These are phyloP conservation scores for Cyphomyrus discorhynchus DNA, from an alignment of 2,113 vertebrate genomes.

Conservation along the genomic window DNA sequence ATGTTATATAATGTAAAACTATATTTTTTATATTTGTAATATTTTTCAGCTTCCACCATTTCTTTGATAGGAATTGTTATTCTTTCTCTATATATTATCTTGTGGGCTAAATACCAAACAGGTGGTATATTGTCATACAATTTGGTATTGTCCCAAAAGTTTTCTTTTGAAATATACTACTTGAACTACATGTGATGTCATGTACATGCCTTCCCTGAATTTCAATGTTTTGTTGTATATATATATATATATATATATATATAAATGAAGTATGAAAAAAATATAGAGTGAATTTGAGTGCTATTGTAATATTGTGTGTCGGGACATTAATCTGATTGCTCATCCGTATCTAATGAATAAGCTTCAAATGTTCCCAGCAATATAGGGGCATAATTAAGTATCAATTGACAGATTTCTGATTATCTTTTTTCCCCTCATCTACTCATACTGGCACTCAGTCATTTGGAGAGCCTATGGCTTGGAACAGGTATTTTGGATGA, in stretches of 20 bases:
- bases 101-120: neutral
- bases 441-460: conserved; percentile 11
- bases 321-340: neutral
- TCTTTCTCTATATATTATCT: neutral
- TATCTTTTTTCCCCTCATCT: conserved; percentile 6
- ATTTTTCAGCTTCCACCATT: neutral
- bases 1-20: neutral
- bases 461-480: conserved; percentile 31
- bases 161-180: neutral
- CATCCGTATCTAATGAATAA: neutral
- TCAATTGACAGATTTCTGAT: neutral
- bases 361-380: conserved; percentile 23
- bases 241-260: neutral
- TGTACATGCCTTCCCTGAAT: neutral
- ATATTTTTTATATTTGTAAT: neutral
- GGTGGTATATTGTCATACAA: neutral
- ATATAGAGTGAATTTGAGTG: neutral
- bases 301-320: neutral
- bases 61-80: neutral
- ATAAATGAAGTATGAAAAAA: neutral
- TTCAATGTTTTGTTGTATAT: neutral
- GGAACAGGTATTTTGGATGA: conserved; percentile 44
- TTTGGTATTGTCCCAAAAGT: neutral
- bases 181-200: neutral
- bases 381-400: conserved; percentile 27